Conservation (phyloP, 2,797 vertebrate species). For the Melanitta fusca region DNA sequence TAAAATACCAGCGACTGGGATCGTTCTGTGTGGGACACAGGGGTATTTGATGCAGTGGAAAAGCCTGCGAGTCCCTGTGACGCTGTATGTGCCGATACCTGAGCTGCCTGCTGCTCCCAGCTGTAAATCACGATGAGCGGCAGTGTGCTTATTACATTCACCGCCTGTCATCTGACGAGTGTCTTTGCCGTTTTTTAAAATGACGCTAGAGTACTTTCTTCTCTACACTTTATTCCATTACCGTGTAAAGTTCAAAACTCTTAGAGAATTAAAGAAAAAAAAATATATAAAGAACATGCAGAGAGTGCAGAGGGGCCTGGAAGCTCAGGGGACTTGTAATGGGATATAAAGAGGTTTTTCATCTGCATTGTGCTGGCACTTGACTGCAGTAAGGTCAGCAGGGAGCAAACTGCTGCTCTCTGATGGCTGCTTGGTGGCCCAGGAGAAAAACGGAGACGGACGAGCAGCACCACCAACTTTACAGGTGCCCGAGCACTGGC, state of each 20-base stretch:
- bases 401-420: background rate
- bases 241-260: background rate
- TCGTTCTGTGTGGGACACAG: rapidly evolving
- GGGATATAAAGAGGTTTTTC: background rate
- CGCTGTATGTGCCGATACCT: rapidly evolving
- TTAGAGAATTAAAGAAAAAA: background rate
- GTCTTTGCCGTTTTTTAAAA: background rate
- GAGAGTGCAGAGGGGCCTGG: background rate
- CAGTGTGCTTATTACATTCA: rapidly evolving
- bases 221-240: background rate
- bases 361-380: no score
- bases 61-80: background rate
- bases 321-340: rapidly evolving
- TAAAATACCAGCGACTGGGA: background rate
- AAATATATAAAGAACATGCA: no score
- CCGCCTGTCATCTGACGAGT: background rate
- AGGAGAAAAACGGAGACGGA: no score
- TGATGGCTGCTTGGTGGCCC: background rate
- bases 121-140: background rate
- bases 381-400: background rate
- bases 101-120: rapidly evolving
- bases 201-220: background rate
- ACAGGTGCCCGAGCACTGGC: no score
- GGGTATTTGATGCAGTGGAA: rapidly evolving
- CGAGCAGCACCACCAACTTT: no score